Percentiles rank a stretch among this genome's conserved stretches.
These are phyloP conservation scores for Dasyurus viverrinus DNA, from an alignment of 2,113 vertebrate species.

Conservation along the genomic window DNA sequence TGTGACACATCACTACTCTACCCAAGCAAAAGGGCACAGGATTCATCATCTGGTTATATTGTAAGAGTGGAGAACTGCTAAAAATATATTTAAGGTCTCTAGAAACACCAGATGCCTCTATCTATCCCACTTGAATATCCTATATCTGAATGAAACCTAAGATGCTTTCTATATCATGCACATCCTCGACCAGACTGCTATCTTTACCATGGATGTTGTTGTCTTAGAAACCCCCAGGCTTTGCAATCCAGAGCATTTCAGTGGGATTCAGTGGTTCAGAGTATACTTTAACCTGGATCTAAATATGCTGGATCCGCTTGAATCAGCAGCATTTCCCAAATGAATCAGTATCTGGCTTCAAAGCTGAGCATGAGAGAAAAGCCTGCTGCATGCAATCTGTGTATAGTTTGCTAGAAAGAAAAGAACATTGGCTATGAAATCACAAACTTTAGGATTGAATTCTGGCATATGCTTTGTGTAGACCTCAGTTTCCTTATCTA, in stretches of 20 bases:
- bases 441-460: background rate
- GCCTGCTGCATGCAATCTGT: background rate
- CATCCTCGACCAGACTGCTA: background rate
- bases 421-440: background rate
- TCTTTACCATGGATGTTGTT: background rate
- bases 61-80: background rate
- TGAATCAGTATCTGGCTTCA: slow-evolving; percentile 14
- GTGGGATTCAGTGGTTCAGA: background rate
- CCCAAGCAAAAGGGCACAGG: background rate
- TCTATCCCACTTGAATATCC: slow-evolving; percentile 1
- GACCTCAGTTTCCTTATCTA: background rate
- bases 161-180: background rate
- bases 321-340: background rate
- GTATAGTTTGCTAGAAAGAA: background rate
- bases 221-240: slow-evolving; percentile 5
- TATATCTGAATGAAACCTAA: background rate
- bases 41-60: background rate
- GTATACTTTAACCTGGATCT: slow-evolving; percentile 3
- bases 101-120: background rate
- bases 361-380: background rate
- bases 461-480: background rate
- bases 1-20: background rate
- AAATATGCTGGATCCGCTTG: background rate
- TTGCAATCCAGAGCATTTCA: slow-evolving; percentile 17
- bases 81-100: slow-evolving; percentile 17